Evolutionary conservation across 2,797 vertebrate species (phyloP), one percentile per base, ranked within the genome.

Genomic region (Capromys pilorides): DNA sequence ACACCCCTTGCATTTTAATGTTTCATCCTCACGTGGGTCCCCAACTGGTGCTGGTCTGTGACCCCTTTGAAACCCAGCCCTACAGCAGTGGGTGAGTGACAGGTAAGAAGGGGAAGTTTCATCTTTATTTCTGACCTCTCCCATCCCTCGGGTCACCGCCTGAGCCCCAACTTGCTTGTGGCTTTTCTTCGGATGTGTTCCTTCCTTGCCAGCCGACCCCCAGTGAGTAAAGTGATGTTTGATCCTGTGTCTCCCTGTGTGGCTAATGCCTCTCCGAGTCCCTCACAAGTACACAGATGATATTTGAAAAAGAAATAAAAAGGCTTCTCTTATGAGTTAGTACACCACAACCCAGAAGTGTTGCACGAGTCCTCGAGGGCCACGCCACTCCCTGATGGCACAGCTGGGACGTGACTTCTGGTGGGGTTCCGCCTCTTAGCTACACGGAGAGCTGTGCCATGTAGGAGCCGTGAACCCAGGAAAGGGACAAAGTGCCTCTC

Each of bases 381-480:
- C n/a, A 83, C 21, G 5, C 64, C 36, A 3, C 6, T 36, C 19
- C 41, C 18, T 19, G 5, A 19, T 54, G 10, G 64, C 64, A 86
- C 45, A 54, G 45, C 69, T 75, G 54, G 39, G 9, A 22, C 10
- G 41, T 18, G 19, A 8, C 45, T n/a, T 5, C 26, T 54, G 21
- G 24, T n/a, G 19, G 21, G 45, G 67, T 36, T n/a, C 45, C 36
- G 11, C 31, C 13, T 24, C 57, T 61, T n/a, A 67, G 12, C 1
- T 4, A 5, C 6, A 22, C 33, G 0, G 0, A 54, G 31, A 57
- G 10, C 18, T 8, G 26, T 41, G 22, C n/a, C 36, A 4, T 3
- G 5, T 13, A 5, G 36, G 80, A 28, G 4, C 26, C 0, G 41
- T 28, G 12, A 21, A 73, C 5, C 22, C n/a, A 39, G 0, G 13